Conservation (phyloP, 2,113 vertebrate species). For the Etia nguti region DNA sequence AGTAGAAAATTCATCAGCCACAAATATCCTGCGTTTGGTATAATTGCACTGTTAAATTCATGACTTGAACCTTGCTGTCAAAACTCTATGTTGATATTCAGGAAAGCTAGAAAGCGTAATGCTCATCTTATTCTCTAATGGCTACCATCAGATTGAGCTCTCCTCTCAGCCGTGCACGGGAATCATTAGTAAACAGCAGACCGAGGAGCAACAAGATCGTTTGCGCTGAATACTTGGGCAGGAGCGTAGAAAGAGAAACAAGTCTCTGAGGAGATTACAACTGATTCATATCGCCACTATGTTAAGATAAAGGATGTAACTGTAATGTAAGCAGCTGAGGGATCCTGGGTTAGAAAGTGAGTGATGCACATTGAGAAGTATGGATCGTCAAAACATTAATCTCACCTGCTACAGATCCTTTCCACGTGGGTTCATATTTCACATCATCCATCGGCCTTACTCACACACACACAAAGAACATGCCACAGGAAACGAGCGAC, state of each 20-base stretch:
- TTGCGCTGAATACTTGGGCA: not conserved
- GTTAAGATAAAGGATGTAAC: not conserved
- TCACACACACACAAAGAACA: not conserved
- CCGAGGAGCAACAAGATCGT: not conserved
- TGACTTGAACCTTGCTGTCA: not conserved
- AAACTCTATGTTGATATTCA: conserved; percentile 25
- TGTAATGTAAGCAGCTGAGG: not conserved
- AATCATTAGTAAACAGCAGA: conserved; percentile 26
- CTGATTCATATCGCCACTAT: not conserved
- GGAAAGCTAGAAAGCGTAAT: not conserved
- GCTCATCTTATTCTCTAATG: conserved; percentile 19
- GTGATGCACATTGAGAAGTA: not conserved
- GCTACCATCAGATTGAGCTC: conserved; percentile 23
- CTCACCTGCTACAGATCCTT: not conserved
- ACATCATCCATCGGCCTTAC: not conserved
- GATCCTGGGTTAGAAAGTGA: not conserved
- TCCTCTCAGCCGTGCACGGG: not conserved
- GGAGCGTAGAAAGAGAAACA: not conserved
- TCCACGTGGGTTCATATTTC: not conserved
- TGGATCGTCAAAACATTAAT: not conserved
- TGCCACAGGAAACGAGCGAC: not conserved
- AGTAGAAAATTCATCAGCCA: not conserved
- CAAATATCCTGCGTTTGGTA: not conserved
- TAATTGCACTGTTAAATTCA: not conserved
- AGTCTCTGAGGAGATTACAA: not conserved